Evolutionary conservation across 2,113 vertebrate genomes (phyloP).

Genomic region (Gambusia affinis): DNA sequence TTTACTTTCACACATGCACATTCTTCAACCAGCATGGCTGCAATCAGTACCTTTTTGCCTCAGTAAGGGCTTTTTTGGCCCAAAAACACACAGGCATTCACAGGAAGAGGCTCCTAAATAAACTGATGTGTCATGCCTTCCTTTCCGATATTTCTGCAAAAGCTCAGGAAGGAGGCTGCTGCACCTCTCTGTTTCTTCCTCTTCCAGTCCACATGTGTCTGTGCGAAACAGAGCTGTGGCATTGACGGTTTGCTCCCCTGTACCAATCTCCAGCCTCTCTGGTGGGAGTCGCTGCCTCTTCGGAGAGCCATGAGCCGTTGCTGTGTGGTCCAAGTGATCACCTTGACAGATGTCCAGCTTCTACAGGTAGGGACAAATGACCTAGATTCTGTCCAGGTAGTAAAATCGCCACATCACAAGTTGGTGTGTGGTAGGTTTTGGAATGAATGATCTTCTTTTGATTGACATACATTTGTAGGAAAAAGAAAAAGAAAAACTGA

Average conservation of each 20-base stretch:
- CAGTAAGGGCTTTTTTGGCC: constrained; percentile 69
- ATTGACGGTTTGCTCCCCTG: constrained; percentile 43
- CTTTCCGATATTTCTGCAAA: constrained; percentile 81
- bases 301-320: constrained; percentile 75
- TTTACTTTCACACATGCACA: constrained; percentile 12
- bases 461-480: constrained; percentile 26
- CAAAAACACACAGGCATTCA: constrained; percentile 49
- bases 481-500: constrained; percentile 14
- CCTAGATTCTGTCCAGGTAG: background rate
- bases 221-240: constrained; percentile 38
- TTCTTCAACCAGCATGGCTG: constrained; percentile 40
- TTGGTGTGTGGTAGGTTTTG: constrained; percentile 9
- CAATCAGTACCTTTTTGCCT: constrained; percentile 64
- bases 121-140: constrained; percentile 86
- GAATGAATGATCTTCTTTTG: constrained; percentile 13
- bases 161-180: constrained; percentile 77
- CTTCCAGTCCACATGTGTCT: constrained; percentile 43
- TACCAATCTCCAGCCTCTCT: constrained; percentile 31
- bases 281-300: constrained; percentile 45
- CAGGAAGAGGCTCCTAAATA: constrained; percentile 77
- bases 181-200: constrained; percentile 55
- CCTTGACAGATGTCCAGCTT: constrained; percentile 81
- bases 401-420: background rate
- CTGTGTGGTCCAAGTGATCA: constrained; percentile 82
- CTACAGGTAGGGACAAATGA: constrained; percentile 75